Conservation (phyloP, 2,797 vertebrate species). For the Carapus acus region DNA sequence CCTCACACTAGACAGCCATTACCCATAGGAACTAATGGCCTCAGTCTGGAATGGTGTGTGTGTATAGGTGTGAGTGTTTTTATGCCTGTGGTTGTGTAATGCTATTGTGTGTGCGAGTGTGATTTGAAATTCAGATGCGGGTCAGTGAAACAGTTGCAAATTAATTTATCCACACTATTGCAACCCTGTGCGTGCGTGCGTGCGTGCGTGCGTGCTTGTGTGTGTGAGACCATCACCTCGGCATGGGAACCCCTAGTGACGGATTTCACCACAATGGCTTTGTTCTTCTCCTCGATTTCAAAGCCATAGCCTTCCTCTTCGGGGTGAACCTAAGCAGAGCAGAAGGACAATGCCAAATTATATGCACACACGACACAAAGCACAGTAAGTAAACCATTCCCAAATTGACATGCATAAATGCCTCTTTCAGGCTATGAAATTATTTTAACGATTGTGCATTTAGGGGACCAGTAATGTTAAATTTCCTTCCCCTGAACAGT, state of each 20-base stretch:
- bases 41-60: constrained; percentile 26
- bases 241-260: constrained; percentile 89
- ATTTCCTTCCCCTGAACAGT: constrained; percentile 6
- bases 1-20: constrained; percentile 56
- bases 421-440: constrained; percentile 4
- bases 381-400: not conserved
- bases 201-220: constrained; percentile 36
- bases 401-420: not conserved
- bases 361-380: constrained; percentile 9
- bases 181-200: constrained; percentile 5
- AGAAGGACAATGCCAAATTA: constrained; percentile 33
- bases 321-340: constrained; percentile 80
- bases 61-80: constrained; percentile 24
- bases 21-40: constrained; percentile 56
- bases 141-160: not conserved
- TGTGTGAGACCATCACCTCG: constrained; percentile 76
- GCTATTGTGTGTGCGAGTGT: not conserved
- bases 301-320: constrained; percentile 97
- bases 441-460: constrained; percentile 1
- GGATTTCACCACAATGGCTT: constrained; percentile 88
- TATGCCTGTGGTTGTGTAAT: constrained; percentile 9
- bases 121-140: not conserved
- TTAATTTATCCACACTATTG: not conserved
- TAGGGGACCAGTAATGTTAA: not conserved
- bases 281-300: constrained; percentile 97